Percentiles rank a stretch among this genome's conserved stretches.
phyloP scores from a whole-genome alignment of 2,888 invertebrate species.

The Drosophila suboccidentalis region DNA sequence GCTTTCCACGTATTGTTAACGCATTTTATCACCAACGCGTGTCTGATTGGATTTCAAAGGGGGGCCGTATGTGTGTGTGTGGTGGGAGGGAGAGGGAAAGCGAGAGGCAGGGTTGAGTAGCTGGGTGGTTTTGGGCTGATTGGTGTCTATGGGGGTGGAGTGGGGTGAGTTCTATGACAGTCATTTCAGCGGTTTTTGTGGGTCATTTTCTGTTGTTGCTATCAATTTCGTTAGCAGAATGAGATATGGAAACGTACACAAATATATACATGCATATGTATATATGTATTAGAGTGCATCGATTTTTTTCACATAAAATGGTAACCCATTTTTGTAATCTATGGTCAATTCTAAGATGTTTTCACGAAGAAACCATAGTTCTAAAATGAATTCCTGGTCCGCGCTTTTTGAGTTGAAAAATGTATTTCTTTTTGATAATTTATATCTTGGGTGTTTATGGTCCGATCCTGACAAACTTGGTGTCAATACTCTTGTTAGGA shows the following conservation, averaged over 20 bases:
- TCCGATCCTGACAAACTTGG: too few species aligned
- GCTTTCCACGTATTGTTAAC: constrained; percentile 82
- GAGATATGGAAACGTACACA: constrained; percentile 18
- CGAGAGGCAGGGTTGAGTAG: not conserved
- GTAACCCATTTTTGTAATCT: too few species aligned
- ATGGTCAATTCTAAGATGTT: too few species aligned
- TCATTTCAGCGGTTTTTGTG: constrained; percentile 70
- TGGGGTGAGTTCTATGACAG: constrained; percentile 29
- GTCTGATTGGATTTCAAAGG: constrained; percentile 80
- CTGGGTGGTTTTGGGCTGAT: constrained; percentile 8
- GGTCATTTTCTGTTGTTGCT: constrained; percentile 72
- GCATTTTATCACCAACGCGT: constrained; percentile 83
- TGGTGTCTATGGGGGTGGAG: constrained; percentile 1
- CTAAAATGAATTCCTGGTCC: too few species aligned
- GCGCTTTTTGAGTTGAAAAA: too few species aligned
- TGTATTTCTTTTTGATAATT: too few species aligned
- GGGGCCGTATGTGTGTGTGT: constrained; percentile 28
- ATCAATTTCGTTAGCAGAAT: constrained; percentile 48
- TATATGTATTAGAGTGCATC: too few species aligned
- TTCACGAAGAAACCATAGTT: too few species aligned
- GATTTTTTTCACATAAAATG: too few species aligned
- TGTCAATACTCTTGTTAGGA: too few species aligned
- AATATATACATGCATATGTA: not conserved
- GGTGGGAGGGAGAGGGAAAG: not conserved
- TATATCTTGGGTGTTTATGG: too few species aligned